Conservation (phyloP, 1,140 invertebrate species). For the Glossosoma conforme region DNA sequence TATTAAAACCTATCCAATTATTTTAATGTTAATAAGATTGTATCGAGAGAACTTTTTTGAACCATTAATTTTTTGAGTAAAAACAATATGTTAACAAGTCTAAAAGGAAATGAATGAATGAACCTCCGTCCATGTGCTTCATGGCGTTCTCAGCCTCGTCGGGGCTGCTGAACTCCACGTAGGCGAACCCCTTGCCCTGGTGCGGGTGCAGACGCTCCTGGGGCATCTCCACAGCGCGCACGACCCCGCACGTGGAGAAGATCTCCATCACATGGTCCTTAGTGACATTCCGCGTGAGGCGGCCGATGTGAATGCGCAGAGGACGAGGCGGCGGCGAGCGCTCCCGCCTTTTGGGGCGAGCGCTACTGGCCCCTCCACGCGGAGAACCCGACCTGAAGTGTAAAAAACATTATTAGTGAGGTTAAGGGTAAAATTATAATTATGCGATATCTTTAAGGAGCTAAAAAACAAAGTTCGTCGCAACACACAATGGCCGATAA, state of each 20-base stretch:
- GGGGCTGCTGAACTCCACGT: constrained; percentile 88
- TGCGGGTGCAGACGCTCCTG: constrained; percentile 81
- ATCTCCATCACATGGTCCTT: constrained; percentile 94
- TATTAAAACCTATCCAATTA: too few relatives aligned
- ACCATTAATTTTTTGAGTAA: too few relatives aligned
- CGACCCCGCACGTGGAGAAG: constrained; percentile 85
- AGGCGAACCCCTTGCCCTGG: constrained; percentile 85
- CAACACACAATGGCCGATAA: too few relatives aligned
- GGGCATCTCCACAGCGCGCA: constrained; percentile 88
- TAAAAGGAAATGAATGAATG: too few relatives aligned
- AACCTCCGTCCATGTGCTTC: constrained; percentile 98
- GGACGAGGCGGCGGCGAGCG: constrained; percentile 81
- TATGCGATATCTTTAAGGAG: too few relatives aligned
- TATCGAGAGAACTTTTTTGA: background rate
- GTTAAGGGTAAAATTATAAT: constrained; percentile 31
- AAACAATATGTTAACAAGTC: constrained; percentile 14
- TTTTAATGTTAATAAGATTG: background rate
- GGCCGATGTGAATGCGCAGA: constrained; percentile 88
- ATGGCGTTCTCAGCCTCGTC: constrained; percentile 98
- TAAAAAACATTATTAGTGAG: constrained; percentile 3
- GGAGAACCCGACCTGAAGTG: constrained; percentile 32
- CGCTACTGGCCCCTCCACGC: constrained; percentile 49
- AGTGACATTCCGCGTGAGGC: constrained; percentile 86
- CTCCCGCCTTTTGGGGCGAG: constrained; percentile 60
- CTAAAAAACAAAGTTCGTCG: too few relatives aligned